phyloP scores from a whole-genome alignment of 37 sponge, comb jelly and placozoan genomes.

The Corticium candelabrum region DNA sequence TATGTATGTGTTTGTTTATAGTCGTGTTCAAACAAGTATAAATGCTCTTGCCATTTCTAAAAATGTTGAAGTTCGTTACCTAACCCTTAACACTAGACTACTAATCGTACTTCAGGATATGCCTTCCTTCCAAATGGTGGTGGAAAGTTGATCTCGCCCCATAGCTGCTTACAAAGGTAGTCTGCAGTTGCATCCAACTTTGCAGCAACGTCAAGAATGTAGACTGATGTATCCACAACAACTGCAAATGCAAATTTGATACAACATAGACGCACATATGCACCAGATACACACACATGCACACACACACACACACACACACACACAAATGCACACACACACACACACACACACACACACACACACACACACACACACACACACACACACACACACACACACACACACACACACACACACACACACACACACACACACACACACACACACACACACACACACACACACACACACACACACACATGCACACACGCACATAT shows the following conservation, averaged over 20 bases:
- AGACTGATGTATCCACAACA: conserved; percentile 30
- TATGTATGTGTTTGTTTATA: too few species aligned
- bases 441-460: conserved; percentile 19
- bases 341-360: neutral
- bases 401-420: conserved; percentile 5
- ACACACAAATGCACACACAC: neutral
- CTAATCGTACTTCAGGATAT: conserved; percentile 51
- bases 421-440: conserved; percentile 17
- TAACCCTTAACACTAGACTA: neutral
- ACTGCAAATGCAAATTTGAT: conserved; percentile 32
- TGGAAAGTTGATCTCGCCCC: conserved; percentile 80
- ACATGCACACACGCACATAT: too few species aligned
- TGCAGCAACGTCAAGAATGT: conserved; percentile 85
- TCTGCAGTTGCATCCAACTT: conserved; percentile 92
- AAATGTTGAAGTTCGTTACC: too few species aligned
- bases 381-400: conserved; percentile 16
- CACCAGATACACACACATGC: too few species aligned
- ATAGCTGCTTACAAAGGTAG: conserved; percentile 74
- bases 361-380: neutral
- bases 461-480: too few species aligned
- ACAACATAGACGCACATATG: neutral
- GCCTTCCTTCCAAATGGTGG: conserved; percentile 97
- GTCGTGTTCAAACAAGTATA: too few species aligned
- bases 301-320: too few species aligned
- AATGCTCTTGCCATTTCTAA: too few species aligned